A percentile compares a stretch with the other conserved stretches of the same genome.
Evolutionary conservation across 2,888 invertebrate species (phyloP).

Genomic region (Synanthedon vespiformis): DNA sequence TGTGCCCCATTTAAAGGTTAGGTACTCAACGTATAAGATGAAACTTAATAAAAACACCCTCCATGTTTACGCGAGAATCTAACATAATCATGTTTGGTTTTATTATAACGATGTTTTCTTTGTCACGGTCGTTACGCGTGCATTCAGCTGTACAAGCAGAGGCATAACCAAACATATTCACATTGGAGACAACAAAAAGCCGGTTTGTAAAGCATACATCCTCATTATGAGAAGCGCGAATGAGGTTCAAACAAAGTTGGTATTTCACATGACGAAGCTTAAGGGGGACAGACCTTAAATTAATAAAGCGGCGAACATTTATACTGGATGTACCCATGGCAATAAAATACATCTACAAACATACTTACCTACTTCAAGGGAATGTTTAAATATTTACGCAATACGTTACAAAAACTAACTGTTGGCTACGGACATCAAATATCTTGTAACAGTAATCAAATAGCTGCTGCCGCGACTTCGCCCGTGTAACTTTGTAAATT

Average conservation of each 20-base stretch:
- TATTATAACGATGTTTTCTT: conserved; percentile 11
- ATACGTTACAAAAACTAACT: no score
- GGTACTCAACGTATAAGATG: no score
- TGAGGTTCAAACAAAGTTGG: conserved; percentile 50
- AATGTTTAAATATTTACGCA: no score
- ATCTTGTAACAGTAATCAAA: no score
- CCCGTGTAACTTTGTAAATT: no score
- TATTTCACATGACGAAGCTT: conserved; percentile 29
- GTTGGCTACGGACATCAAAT: no score
- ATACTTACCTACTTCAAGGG: no score
- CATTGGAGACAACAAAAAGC: conserved; percentile 34
- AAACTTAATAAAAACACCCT: not conserved
- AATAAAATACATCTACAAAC: no score
- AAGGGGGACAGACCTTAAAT: conserved; percentile 55
- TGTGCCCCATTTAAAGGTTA: not conserved
- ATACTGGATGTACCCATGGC: no score
- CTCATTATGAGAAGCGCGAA: conserved; percentile 10
- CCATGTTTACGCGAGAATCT: conserved; percentile 5
- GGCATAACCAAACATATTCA: conserved; percentile 51
- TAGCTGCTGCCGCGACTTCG: no score
- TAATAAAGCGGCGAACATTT: conserved; percentile 31
- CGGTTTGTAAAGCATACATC: conserved; percentile 14
- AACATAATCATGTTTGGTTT: conserved; percentile 4
- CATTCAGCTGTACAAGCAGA: conserved; percentile 48
- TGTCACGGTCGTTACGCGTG: conserved; percentile 25